These are phyloP conservation scores for Stenodera caucasica DNA, from an alignment of 2,888 invertebrate genomes.

Conservation along the genomic window DNA sequence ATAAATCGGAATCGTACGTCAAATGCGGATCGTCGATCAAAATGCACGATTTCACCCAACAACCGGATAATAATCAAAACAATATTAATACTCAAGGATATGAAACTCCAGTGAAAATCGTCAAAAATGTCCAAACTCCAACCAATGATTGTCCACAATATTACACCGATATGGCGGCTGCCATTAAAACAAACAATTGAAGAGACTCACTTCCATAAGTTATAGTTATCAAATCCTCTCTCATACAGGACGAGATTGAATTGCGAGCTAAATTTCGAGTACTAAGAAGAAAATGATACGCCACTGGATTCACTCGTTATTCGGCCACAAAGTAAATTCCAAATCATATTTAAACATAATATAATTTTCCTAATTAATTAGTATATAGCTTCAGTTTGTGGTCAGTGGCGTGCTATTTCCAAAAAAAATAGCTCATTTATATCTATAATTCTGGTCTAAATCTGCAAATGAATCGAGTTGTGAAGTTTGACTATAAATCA, in stretches of 20 bases:
- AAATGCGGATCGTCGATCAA: conserved; percentile 49
- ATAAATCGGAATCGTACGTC: conserved; percentile 42
- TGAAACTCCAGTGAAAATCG: conserved; percentile 51
- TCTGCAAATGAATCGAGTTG: no score
- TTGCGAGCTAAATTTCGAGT: neutral
- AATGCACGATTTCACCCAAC: conserved; percentile 32
- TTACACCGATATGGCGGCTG: conserved; percentile 51
- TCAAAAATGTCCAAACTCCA: conserved; percentile 43
- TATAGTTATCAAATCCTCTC: neutral
- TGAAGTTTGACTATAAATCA: neutral
- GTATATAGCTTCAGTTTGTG: no score
- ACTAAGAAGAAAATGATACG: neutral
- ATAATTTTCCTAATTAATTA: no score
- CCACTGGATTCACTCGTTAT: no score
- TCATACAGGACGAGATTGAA: no score
- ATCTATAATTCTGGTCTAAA: no score
- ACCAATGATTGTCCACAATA: conserved; percentile 51
- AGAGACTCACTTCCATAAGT: conserved; percentile 12
- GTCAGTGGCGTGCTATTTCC: no score
- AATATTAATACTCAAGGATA: conserved; percentile 43
- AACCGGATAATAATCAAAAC: conserved; percentile 30
- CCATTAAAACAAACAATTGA: conserved; percentile 18
- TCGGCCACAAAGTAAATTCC: no score
- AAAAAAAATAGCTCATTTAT: no score
- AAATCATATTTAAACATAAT: no score